Percentiles rank a stretch among this genome's conserved stretches.
phyloP scores from a whole-genome alignment of 2,888 invertebrate species.

The Melinaea menophilus region DNA sequence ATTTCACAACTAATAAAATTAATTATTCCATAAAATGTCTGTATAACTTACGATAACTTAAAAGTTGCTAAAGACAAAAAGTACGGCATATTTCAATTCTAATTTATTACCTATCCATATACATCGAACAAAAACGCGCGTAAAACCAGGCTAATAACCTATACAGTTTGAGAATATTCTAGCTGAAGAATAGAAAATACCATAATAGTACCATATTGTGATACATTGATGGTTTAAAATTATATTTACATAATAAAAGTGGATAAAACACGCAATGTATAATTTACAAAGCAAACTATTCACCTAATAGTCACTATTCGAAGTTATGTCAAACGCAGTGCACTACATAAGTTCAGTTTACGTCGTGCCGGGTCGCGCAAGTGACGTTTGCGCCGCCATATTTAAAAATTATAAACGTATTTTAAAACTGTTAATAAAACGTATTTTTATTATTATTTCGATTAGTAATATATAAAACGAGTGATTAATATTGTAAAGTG shows the following conservation, averaged over 20 bases:
- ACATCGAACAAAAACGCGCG: slow-evolving; percentile 12
- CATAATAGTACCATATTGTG: not conserved
- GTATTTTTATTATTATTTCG: too few species aligned
- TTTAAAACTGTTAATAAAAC: not conserved
- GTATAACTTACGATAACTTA: not conserved
- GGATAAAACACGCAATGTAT: slow-evolving; percentile 15
- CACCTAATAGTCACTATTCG: slow-evolving; percentile 15
- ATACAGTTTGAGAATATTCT: slow-evolving; percentile 30
- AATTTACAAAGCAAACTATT: not conserved
- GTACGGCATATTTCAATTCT: slow-evolving; percentile 8
- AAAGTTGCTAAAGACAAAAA: slow-evolving; percentile 2
- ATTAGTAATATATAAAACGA: too few species aligned
- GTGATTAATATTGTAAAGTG: too few species aligned
- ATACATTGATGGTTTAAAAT: slow-evolving; percentile 9
- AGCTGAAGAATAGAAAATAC: slow-evolving; percentile 8
- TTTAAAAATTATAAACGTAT: not conserved
- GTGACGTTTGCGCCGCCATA: slow-evolving; percentile 46
- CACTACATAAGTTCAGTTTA: slow-evolving; percentile 46
- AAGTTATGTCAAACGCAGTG: slow-evolving; percentile 28
- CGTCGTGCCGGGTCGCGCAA: slow-evolving; percentile 48
- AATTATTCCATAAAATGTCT: not conserved
- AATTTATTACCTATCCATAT: slow-evolving; percentile 13
- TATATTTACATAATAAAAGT: slow-evolving; percentile 3
- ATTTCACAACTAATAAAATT: not conserved
- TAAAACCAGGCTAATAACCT: slow-evolving; percentile 25